These are phyloP conservation scores for Cherax destructor DNA, from an alignment of 1,140 invertebrate species.

Conservation along the genomic window DNA sequence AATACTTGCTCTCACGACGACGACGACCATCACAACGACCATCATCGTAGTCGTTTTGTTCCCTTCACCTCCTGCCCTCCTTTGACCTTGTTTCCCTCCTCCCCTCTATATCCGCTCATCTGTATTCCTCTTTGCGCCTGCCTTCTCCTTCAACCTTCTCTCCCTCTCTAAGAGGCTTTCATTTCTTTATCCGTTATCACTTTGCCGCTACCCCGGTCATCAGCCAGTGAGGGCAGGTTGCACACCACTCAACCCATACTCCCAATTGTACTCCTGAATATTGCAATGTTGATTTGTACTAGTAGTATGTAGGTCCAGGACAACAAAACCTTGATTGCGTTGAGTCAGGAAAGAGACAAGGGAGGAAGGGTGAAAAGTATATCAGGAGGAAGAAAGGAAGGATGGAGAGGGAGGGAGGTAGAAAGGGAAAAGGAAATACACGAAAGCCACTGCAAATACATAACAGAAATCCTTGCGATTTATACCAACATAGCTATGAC, in stretches of 20 bases:
- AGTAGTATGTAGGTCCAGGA: no score
- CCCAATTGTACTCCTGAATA: no score
- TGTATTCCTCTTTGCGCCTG: background rate
- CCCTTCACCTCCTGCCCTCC: background rate
- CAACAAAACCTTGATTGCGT: no score
- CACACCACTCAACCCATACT: no score
- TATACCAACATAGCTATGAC: background rate
- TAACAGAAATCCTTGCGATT: background rate
- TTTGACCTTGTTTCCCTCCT: background rate
- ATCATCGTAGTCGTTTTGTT: no score
- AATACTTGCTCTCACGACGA: no score
- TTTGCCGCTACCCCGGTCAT: no score
- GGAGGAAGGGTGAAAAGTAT: background rate
- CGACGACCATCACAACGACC: no score
- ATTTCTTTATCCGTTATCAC: no score
- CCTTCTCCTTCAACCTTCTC: background rate
- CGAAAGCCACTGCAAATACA: background rate
- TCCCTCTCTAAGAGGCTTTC: background rate
- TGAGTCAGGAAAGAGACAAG: background rate
- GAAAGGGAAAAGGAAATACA: background rate
- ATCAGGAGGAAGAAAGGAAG: background rate
- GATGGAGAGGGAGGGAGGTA: no score
- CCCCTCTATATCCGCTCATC: background rate
- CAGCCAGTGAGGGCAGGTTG: no score
- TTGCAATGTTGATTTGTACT: no score